phyloP scores from a whole-genome alignment of 2,888 invertebrate genomes.

The Pristionchus fissidentatus region DNA sequence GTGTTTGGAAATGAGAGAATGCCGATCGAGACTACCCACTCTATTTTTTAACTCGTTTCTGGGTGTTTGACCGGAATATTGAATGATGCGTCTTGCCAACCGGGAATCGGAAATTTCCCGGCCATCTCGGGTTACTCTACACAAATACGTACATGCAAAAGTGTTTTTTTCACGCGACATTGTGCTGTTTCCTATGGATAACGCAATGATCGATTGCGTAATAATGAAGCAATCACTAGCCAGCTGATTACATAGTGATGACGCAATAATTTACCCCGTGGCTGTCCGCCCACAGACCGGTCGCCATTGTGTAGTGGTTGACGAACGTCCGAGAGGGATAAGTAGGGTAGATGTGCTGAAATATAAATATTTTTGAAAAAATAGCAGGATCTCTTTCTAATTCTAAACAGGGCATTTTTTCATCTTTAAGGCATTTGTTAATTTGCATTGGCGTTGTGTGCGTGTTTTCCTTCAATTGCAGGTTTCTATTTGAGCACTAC shows the following conservation, averaged over 20 bases:
- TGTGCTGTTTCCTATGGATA: too few relatives aligned
- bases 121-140: background rate
- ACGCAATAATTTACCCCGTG: conserved; percentile 27
- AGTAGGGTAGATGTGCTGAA: conserved; percentile 48
- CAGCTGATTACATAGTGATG: too few relatives aligned
- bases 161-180: too few relatives aligned
- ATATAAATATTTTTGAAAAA: too few relatives aligned
- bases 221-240: background rate
- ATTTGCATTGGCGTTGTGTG: too few relatives aligned
- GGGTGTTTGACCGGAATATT: background rate
- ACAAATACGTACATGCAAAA: background rate
- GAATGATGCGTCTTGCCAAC: background rate
- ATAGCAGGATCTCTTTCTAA: too few relatives aligned
- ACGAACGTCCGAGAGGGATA: conserved; percentile 48
- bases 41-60: background rate
- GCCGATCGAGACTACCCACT: too few relatives aligned
- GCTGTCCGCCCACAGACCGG: conserved; percentile 46
- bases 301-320: conserved; percentile 49
- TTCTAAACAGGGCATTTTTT: too few relatives aligned
- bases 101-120: background rate
- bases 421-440: too few relatives aligned
- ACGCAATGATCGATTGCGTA: background rate
- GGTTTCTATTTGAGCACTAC: too few relatives aligned
- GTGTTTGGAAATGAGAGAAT: too few relatives aligned
- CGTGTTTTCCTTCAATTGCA: too few relatives aligned